Base-by-base conservation (phyloP, 2,797 vertebrate genomes). In the Sparus aurata region DNA sequence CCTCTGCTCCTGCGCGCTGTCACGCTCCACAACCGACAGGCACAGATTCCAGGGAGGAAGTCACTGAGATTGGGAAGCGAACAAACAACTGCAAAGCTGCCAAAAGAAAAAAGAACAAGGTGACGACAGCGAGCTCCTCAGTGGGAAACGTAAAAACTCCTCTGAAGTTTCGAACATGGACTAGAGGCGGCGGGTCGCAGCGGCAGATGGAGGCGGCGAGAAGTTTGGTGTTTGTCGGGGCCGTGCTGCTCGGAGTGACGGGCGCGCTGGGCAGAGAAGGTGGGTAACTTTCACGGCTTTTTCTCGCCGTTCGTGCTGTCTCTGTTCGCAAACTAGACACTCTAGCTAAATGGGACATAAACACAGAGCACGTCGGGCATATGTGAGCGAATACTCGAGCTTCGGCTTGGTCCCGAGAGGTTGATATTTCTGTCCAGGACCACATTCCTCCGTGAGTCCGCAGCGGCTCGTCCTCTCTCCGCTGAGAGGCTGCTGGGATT, bases 131-230 rank as follows among this genome's bases (percentile, higher is more conserved):
- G 25, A 0, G 20, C 11, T 57, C 41, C 15, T 58, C 54, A 4
- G 34, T 1, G 2, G 66, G 85, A 77, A 68, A 63, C 1, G 60
- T 13, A 20, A 10, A 10, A 22, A 65, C 68, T 3, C 25, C 18
- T 0, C 2, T 9, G 8, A 12, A 57, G 12, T 23, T 41, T 41
- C 69, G 77, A 90, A 17, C 62, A 94, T 95, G 94, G 94, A 95
- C 77, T 94, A 95, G 89, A 80, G 65, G 71, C 77, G 84, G 75
- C 50, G 78, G 82, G 69, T 79, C 75, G 71, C 87, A 30, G 75
- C 87, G 25, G 75, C 90, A 92, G 90, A 96, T 96, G 95, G 95
- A 95, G 88, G 90, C 91, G 90, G 91, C 49, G 87, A 95, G 93
- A 95, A 95, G 94, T 95, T 95, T 94, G 87, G 22, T 92, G 88